phyloP scores from a whole-genome alignment of 92 coral and sea anemone genomes.

The Pocillopora meandrina region DNA sequence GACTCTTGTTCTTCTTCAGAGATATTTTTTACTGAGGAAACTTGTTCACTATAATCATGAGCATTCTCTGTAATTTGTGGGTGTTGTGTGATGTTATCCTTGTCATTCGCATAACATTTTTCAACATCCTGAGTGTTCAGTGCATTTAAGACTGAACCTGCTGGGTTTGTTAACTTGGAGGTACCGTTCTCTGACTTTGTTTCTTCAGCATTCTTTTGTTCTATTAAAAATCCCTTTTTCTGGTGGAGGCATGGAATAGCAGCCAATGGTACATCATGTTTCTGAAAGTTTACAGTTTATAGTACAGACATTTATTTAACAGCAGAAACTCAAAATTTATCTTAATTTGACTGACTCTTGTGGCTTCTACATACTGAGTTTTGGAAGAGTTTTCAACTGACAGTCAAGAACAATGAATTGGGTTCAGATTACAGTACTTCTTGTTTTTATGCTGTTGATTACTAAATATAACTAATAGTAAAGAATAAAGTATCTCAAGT shows the following conservation, averaged over 20 bases:
- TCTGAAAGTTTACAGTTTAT: slow-evolving; percentile 52
- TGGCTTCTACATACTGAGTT: too few relatives aligned
- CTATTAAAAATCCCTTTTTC: slow-evolving; percentile 51
- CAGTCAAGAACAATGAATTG: too few relatives aligned
- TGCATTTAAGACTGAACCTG: slow-evolving; percentile 34
- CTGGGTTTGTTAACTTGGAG: not conserved
- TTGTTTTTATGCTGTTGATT: too few relatives aligned
- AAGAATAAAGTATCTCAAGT: too few relatives aligned
- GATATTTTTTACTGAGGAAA: not conserved
- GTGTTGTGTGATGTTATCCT: slow-evolving; percentile 2
- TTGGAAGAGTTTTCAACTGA: too few relatives aligned
- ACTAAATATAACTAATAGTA: too few relatives aligned
- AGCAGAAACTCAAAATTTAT: not conserved
- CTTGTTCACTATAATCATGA: not conserved
- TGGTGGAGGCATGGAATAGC: slow-evolving; percentile 97
- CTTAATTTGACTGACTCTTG: too few relatives aligned
- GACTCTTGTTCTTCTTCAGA: not conserved
- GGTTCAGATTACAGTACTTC: too few relatives aligned
- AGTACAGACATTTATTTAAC: not conserved
- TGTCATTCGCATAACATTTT: not conserved
- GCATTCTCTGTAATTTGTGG: slow-evolving; percentile 1
- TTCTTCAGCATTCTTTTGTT: not conserved
- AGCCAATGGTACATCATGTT: slow-evolving; percentile 95
- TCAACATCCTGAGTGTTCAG: slow-evolving; percentile 8
- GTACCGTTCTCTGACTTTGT: not conserved